These are phyloP conservation scores for Pseudomyrmex concolor DNA, from an alignment of 1,140 invertebrate genomes.

Conservation along the genomic window DNA sequence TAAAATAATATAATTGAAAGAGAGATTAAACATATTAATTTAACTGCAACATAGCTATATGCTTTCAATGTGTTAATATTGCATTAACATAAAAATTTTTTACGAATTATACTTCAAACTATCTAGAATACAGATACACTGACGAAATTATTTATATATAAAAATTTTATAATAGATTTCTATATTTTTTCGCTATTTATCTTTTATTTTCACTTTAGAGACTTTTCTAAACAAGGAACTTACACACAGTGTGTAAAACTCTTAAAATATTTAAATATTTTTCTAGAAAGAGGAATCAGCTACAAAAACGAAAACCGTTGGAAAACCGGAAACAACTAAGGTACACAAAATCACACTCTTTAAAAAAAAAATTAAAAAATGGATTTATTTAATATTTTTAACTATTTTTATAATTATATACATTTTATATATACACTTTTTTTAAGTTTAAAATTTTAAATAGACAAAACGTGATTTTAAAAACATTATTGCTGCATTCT, in stretches of 20 bases:
- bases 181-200: background rate
- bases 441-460: background rate
- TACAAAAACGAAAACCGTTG: constrained; percentile 68
- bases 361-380: background rate
- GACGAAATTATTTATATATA: background rate
- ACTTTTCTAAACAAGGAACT: constrained; percentile 21
- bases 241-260: background rate
- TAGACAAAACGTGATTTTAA: constrained; percentile 8
- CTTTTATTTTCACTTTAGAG: background rate
- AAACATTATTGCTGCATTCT: constrained; percentile 28
- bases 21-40: constrained; percentile 2
- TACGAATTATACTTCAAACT: background rate
- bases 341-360: constrained; percentile 51
- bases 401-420: constrained; percentile 1
- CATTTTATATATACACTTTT: too few species aligned
- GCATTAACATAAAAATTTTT: constrained; percentile 7
- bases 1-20: background rate
- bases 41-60: constrained; percentile 6
- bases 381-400: constrained; percentile 17
- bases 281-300: constrained; percentile 65
- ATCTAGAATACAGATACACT: constrained; percentile 1
- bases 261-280: constrained; percentile 50
- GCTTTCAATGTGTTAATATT: constrained; percentile 28
- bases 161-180: background rate
- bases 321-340: constrained; percentile 69